Base-by-base conservation (phyloP, 2,888 invertebrate species). In the Himalopsyche tibetana region DNA sequence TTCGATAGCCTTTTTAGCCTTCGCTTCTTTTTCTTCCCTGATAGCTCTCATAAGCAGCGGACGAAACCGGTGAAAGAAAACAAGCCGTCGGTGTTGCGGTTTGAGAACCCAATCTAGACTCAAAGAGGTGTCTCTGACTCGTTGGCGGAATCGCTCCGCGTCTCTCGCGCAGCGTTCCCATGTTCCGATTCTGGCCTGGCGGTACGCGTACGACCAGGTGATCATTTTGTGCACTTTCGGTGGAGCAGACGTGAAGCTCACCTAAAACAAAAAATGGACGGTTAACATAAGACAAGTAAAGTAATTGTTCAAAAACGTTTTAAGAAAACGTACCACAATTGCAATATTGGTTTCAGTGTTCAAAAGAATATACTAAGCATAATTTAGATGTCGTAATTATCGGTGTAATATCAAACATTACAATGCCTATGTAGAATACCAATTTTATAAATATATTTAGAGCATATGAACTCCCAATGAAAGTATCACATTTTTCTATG, bases 171-270 rank as follows among this genome's bases (percentile, higher is more conserved):
- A 51, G 87, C 92, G 90, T 90, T 95, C 94, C 95, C 95, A 95
- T 85, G 93, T 92, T 0, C 95, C 94, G 45, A 93, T 92, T 9
- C 95, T 91, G 12, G 95, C 94, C 82, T 94, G 93, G 6, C 94
- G 91, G 87, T 95, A 94, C 0, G 95, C 95, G 90, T 91, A 94
- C 83, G 94, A 91, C 95, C 95, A 95, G 2, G 94, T 93, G 6
- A 94, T 90, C 93, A 95, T 94, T 83, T 93, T 92, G 90, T 93
- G 94, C 79, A 95, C 93, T 87, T 92, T 91, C 0, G 94, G 94
- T 1, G 93, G 92, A 12, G 91, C 89, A 3, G 91, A 88, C 17
- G 94, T 93, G 90, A 95, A 95, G 12, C 91, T 92, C 40, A 95
- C 95, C 95, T 95, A 92, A 74, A 90, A 90, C 38, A 45, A 87